A percentile compares a stretch with the other conserved stretches of the same genome.
phyloP scores from a whole-genome alignment of 35 echinoderm and acorn worm species.

The Nesometra sesokonis region DNA sequence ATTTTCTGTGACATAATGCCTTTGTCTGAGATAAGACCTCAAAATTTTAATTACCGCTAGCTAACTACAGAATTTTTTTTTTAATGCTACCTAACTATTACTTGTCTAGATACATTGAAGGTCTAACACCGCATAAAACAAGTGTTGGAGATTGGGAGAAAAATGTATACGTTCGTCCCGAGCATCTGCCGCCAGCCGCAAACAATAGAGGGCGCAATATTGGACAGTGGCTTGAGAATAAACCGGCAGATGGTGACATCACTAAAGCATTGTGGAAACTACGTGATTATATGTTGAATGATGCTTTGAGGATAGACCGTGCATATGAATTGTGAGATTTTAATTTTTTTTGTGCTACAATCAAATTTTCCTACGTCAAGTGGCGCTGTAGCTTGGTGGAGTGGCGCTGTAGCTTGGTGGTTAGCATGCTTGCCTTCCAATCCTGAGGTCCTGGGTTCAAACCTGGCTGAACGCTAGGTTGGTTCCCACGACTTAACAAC shows the following conservation, averaged over 20 bases:
- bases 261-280: conserved; percentile 91
- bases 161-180: conserved; percentile 38
- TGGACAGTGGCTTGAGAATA: conserved; percentile 66
- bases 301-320: conserved; percentile 48
- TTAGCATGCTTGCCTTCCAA: too few species aligned
- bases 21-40: too few species aligned
- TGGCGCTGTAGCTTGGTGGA: too few species aligned
- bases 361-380: background rate
- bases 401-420: too few species aligned
- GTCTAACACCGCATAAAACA: conserved; percentile 36
- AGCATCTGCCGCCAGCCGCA: conserved; percentile 29
- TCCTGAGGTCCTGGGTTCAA: too few species aligned
- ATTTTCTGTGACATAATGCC: too few species aligned
- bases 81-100: too few species aligned
- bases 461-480: too few species aligned
- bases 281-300: conserved; percentile 75
- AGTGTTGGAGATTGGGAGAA: conserved; percentile 73
- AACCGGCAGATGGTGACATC: conserved; percentile 39
- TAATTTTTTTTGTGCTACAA: too few species aligned
- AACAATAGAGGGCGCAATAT: conserved; percentile 51
- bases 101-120: conserved; percentile 78
- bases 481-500: too few species aligned
- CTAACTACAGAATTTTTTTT: too few species aligned
- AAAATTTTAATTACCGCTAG: too few species aligned
- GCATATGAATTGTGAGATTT: conserved; percentile 51